phyloP scores from a whole-genome alignment of 2,113 vertebrate genomes.

The Tinamus guttatus region DNA sequence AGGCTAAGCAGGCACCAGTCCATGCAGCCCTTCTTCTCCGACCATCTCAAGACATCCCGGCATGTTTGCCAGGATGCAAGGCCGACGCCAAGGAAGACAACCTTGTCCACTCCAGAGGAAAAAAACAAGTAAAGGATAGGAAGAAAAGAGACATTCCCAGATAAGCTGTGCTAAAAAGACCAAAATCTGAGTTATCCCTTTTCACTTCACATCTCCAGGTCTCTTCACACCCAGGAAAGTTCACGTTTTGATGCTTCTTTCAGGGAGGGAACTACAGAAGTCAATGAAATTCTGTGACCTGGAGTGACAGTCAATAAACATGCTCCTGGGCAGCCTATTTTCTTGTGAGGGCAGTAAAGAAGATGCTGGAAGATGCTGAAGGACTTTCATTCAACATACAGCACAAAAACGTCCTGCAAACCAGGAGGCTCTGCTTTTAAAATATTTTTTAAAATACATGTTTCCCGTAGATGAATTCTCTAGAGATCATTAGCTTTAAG shows the following conservation, averaged over 20 bases:
- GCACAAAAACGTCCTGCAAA: not conserved
- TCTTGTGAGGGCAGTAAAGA: not conserved
- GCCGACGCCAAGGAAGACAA: not conserved
- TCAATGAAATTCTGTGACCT: not conserved
- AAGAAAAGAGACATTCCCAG: not conserved
- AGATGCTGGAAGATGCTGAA: not conserved
- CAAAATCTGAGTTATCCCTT: not conserved
- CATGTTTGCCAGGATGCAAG: not conserved
- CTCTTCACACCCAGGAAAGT: not conserved
- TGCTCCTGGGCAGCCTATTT: not conserved
- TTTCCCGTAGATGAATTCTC: not conserved
- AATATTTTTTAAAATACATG: not conserved
- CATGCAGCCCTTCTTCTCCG: not conserved
- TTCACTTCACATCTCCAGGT: not conserved
- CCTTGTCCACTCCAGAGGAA: not conserved
- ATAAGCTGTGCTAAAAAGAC: not conserved
- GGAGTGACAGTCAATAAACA: not conserved
- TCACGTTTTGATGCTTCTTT: not conserved
- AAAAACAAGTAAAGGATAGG: not conserved
- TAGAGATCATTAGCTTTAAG: not conserved
- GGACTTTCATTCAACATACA: not conserved
- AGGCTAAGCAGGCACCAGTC: accelerated
- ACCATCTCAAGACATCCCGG: not conserved
- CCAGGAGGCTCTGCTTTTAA: not conserved
- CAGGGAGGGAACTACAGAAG: not conserved